Base-by-base conservation (phyloP, 2,888 invertebrate species). In the Volucella bombylans region DNA sequence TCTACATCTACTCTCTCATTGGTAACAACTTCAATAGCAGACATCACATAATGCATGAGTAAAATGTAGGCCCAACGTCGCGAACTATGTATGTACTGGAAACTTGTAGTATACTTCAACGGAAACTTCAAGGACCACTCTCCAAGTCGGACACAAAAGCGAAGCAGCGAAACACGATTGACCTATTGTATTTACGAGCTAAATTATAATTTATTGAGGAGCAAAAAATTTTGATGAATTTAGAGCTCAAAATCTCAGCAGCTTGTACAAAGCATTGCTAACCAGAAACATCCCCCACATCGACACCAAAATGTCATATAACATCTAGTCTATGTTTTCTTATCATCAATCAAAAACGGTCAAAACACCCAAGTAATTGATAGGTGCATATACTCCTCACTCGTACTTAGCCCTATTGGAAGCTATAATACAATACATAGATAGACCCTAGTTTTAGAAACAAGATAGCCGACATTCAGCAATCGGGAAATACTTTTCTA, bases 371-470 rank as follows among this genome's bases (percentile, higher is more conserved):
- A 57, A 31, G 38, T 47, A 0, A 47, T 23, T 11, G 64, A 57
- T 57, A 39, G 64, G 64, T 9, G 14, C 11, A 55, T 65, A 38
- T 64, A 73, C 73, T 73, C 45, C 62, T 31, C 12, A 31, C 47
- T 45, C 15, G 39, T 10, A 15, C 39, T 45, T 43, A 14, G n/a
- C 10, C 39, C 39, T 52, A 71, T 31, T 62, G 23, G 54, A 54
- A 54, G 11, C 52, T 64, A 73, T 1, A n/a, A n/a, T n/a, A n/a
- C n/a, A n/a, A 18, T 18, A 18, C 1, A 1, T 18, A 18, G 9
- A 45, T 11, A 72, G 41, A 47, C 52, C 18, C 11, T 11, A 15
- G 50, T 23, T 59, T 68, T 68, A 76, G 76, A 61, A 76, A 77
- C 68, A 76, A 68, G 54, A 38, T 54, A 49, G 4, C 3, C 31